Evolutionary conservation across 1,140 invertebrate genomes (phyloP), one percentile per base, ranked within the genome.

Genomic region (Brachionus rotundiformis): DNA sequence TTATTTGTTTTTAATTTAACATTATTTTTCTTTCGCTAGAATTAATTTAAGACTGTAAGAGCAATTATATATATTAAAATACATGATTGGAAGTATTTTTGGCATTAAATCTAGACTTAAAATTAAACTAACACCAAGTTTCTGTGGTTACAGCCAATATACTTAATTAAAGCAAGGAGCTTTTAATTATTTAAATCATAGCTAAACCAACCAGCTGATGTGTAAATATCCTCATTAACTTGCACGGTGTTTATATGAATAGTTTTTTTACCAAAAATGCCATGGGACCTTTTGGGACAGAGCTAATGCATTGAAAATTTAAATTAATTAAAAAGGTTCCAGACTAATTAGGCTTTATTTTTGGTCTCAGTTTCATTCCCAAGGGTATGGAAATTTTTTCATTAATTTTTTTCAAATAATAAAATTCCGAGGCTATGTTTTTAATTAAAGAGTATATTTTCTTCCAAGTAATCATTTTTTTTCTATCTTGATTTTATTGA

Each of bases 1-100:
- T 54, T 54, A 54, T 54, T 54, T 54, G 47, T 54, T 54, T 54
- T 54, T 54, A 54, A 54, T 54, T 54, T 54, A 19, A 54, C 23
- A 19, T 7, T 11, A 47, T 47, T 54, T 54, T 54, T 54, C 13
- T 19, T 54, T 54, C 47, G 47, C 47, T 19, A 54, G n/a, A 54
- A n/a, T 54, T 54, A 54, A 54, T 54, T 54, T 54, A 25, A 54
- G 47, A 54, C 47, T 54, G 16, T 5, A 54, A 54, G 47, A 54
- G 47, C 47, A 54, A 54, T 54, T 54, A 54, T 54, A 19, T 41
- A 10, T 41, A 16, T 54, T 54, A 7, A 23, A 7, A 54, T 54
- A n/a, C 23, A 23, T 54, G 23, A 54, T 54, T 54, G 47, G 19
- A 8, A 23, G 47, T 54, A 23, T 49, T 54, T 41, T 54, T 54